Conservation (phyloP, 2,888 invertebrate species). For the Blastobasis lacticolella region DNA sequence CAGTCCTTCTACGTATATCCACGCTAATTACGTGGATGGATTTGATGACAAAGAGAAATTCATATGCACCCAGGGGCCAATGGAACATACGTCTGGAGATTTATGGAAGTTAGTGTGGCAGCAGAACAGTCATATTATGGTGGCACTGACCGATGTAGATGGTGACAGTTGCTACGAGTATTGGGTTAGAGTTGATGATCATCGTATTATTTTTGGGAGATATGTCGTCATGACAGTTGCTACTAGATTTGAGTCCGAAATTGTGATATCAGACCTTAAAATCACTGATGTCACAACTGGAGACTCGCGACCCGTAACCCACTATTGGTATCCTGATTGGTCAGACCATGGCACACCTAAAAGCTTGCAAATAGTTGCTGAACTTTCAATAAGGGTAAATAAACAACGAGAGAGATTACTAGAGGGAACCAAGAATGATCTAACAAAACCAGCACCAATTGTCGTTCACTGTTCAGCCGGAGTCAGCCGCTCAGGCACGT, state of each 20-base stretch:
- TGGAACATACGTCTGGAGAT: not conserved
- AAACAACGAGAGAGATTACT: too few relatives aligned
- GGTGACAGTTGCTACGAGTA: not conserved
- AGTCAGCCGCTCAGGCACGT: not conserved
- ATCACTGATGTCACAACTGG: not conserved
- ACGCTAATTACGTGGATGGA: not conserved
- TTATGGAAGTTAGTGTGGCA: not conserved
- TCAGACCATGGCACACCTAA: not conserved
- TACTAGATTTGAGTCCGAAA: too few relatives aligned
- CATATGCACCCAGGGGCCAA: not conserved
- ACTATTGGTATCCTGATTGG: not conserved
- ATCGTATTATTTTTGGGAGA: not conserved
- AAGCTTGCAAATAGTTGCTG: not conserved
- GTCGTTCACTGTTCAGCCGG: not conserved
- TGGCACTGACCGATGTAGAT: too few relatives aligned
- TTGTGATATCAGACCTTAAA: too few relatives aligned
- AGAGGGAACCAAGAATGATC: not conserved
- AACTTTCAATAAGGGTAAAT: not conserved
- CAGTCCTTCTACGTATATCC: not conserved
- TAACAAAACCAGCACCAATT: not conserved
- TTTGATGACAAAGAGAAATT: not conserved
- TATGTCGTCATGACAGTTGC: not conserved
- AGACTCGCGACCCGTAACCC: not conserved
- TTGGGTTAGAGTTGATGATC: not conserved
- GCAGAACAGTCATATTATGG: not conserved